Base-by-base conservation (phyloP, 1,140 invertebrate genomes). In the Trichogramma pretiosum region DNA sequence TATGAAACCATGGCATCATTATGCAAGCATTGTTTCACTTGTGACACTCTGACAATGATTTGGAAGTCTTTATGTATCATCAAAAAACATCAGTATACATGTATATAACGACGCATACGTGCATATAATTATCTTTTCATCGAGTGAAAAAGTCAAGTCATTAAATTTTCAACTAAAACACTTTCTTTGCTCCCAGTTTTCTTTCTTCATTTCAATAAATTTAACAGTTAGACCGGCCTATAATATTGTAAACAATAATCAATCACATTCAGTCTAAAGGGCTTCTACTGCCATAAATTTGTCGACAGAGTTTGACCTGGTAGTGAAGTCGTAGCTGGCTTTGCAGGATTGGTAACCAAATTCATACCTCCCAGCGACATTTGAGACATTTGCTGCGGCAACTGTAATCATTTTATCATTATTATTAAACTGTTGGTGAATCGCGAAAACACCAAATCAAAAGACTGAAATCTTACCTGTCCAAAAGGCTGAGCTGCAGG, bases 321-420 rank as follows among this genome's bases (percentile, higher is more conserved):
- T 48, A 69, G 55, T 39, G 58, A 41, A 16, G 60, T 18, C 30
- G 63, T 18, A 24, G 62, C 37, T 46, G 68, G 54, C 47, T 68
- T 70, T 42, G 57, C 59, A 10, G 58, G 28, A 3, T 53, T 36
- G 14, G 50, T 40, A 13, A 57, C 22, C 41, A 67, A 68, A 34
- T 40, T 47, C 36, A 64, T 58, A 32, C 59, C 61, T 22, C 68
- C 64, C 39, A 78, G 50, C 37, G 70, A 72, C 63, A 78, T 67
- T 53, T 70, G 64, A n/a, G 70, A 65, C 72, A 78, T 77, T 61
- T 77, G 77, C 55, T 77, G 75, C 14, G 76, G 73, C 56, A 79
- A 63, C 75, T 77, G 48, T 44, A 50, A 44, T 24, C 26, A 28
- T 43, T 21, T 17, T 11, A 34, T 39, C 36, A 37, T 38, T 49